Base-by-base conservation (phyloP, 2,797 vertebrate species). In the Ctenopoma kingsleyae region DNA sequence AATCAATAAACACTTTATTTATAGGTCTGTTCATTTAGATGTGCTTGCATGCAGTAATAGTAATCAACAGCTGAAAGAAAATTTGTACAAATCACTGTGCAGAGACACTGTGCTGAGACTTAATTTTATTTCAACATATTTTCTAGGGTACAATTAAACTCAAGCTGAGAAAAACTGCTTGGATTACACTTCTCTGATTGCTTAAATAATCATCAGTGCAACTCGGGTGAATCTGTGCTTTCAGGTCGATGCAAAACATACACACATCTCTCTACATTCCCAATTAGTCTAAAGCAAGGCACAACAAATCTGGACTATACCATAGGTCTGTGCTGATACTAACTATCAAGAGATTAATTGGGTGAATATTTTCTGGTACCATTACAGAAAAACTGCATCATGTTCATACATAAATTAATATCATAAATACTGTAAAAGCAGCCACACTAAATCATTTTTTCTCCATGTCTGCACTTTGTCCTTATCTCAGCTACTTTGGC, bases 391-490 rank as follows among this genome's bases (percentile, higher is more conserved):
- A 71, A 53, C 16, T 53, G 53, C 13, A 49, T 52, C 20, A 27
- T 46, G 17, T 69, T 64, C 48, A 30, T 43, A 20, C 7, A n/a
- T 35, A 19, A 30, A 43, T 41, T 47, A 63, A 54, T 59, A 12
- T 30, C 9, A 36, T 32, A 17, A 0, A 1, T 19, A 1, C 4
- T 44, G n/a, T 62, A 12, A 48, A 69, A 59, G 20, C 15, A 49
- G 27, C 19, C n/a, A 65, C 65, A 50, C 7, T 17, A 47, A 52
- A 44, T 13, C 3, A 32, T 1, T 15, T 52, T 55, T 44, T 5
- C 5, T 50, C 46, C 12, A 38, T 60, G 30, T 66, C 43, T 40
- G 67, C 38, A 56, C 67, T 48, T 68, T 52, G 49, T 59, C 51
- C 49, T 56, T 9, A 7, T 65, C 49, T 66, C 25, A 35, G 41